Evolutionary conservation across 2,113 vertebrate species (phyloP), one percentile per base, ranked within the genome.

Genomic region (Ochotona curzoniae): DNA sequence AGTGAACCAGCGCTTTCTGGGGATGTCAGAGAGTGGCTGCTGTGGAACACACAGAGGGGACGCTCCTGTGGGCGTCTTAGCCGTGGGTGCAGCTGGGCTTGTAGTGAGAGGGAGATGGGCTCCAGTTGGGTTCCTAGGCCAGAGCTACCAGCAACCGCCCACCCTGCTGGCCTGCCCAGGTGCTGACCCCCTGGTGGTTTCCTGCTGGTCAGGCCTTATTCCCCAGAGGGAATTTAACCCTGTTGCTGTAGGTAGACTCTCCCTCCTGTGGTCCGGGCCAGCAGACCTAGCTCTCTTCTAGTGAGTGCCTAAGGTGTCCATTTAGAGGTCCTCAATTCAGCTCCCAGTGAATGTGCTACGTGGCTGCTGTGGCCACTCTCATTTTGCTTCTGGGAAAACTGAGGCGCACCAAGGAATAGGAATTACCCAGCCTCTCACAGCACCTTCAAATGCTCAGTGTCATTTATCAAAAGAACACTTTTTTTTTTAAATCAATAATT

Each of bases 361-460:
- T 14, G 1, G n/a, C 1, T 5, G 30, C 25, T 66, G 0, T 2
- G 0, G 0, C 23, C 7, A 20, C 1, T 0, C 30, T 66, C 6
- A 1, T 23, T 38, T 57, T 26, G 4, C 61, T 13, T 8, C 51
- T 2, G n/a, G 1, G 28, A 47, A 7, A 6, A 8, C 23, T 2
- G 30, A 2, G 74, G 26, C 2, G 26, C 35, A 5, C 7, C 28
- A 47, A 32, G 12, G 3, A 12, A 10, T 12, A 20, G 1, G 6
- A 14, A 5, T 23, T 15, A 21, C 17, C 1, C 6, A 8, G 8
- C 23, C n/a, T 70, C 63, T 28, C 26, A 13, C 0, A 8, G 35
- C 21, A 2, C 23, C 49, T 25, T 51, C 64, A 26, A 23, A 0
- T 25, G 4, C 7, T 47, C 47, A 21, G 1, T 35, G 32, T 60